These are phyloP conservation scores for Drosophila sechellia DNA, from an alignment of 1,140 invertebrate genomes.

Conservation along the genomic window DNA sequence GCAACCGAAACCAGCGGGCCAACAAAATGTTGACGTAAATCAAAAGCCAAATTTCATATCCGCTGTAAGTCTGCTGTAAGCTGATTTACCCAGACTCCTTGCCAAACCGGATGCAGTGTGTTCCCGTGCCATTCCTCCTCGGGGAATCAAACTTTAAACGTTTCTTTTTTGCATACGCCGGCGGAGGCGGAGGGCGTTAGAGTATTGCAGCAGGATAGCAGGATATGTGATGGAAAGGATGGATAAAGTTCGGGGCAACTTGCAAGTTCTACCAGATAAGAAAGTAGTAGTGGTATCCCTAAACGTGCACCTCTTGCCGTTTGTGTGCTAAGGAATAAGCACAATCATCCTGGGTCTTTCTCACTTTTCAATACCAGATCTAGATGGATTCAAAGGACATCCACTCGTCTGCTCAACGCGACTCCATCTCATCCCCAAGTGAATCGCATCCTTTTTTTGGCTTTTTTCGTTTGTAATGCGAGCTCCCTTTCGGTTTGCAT, in stretches of 20 bases:
- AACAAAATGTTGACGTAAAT: constrained; percentile 77
- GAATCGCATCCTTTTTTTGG: neutral
- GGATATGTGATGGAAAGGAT: neutral
- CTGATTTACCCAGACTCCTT: constrained; percentile 59
- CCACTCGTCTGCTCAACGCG: neutral
- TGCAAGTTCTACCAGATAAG: too few species aligned
- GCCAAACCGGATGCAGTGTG: constrained; percentile 12
- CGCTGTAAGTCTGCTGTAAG: constrained; percentile 81
- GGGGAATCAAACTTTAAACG: constrained; percentile 46
- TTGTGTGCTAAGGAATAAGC: too few species aligned
- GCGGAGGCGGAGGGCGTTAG: neutral
- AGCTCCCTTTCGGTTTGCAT: constrained; percentile 4
- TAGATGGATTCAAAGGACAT: neutral
- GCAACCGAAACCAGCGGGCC: constrained; percentile 47
- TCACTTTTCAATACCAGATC: neutral
- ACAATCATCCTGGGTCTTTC: neutral
- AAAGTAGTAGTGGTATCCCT: too few species aligned
- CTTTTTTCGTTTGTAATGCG: constrained; percentile 42
- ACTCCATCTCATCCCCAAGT: neutral
- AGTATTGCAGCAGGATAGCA: neutral
- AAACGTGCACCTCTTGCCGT: too few species aligned
- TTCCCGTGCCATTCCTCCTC: neutral
- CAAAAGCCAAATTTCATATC: constrained; percentile 83
- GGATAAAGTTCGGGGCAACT: neutral
- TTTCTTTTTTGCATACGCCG: constrained; percentile 9